Percentiles rank a stretch among this genome's conserved stretches.
Evolutionary conservation across 2,888 invertebrate genomes (phyloP).

Genomic region (Lochmaea crataegi): DNA sequence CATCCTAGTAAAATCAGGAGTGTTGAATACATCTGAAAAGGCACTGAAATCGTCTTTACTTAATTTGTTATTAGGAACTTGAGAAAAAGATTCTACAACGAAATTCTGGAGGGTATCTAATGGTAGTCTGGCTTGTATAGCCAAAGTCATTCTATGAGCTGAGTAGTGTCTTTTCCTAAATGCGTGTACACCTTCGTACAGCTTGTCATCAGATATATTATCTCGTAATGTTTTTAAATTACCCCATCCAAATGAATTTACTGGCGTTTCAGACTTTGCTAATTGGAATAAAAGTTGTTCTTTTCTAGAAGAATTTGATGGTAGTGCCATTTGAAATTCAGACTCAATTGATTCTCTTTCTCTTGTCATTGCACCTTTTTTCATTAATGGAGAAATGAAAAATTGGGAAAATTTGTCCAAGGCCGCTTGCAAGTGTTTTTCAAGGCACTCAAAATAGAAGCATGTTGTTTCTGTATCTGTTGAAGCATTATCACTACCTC

Average conservation of each 20-base stretch:
- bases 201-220: slow-evolving; percentile 73
- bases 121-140: slow-evolving; percentile 79
- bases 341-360: slow-evolving; percentile 91
- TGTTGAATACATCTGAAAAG: slow-evolving; percentile 71
- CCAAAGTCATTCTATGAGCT: slow-evolving; percentile 88
- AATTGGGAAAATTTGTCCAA: slow-evolving; percentile 91
- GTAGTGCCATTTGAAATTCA: slow-evolving; percentile 85
- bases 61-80: slow-evolving; percentile 75
- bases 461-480: slow-evolving; percentile 90
- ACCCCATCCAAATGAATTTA: slow-evolving; percentile 88
- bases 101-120: slow-evolving; percentile 74
- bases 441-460: slow-evolving; percentile 90
- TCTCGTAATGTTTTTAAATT: slow-evolving; percentile 80
- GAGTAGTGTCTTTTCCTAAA: slow-evolving; percentile 85
- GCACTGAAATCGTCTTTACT: slow-evolving; percentile 72
- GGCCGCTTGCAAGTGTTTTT: slow-evolving; percentile 79
- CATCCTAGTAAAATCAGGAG: slow-evolving; percentile 73
- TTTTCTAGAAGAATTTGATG: slow-evolving; percentile 79
- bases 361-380: slow-evolving; percentile 84
- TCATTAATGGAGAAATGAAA: slow-evolving; percentile 88
- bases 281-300: slow-evolving; percentile 81
- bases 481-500: slow-evolving; percentile 87
- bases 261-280: slow-evolving; percentile 78
- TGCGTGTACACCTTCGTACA: slow-evolving; percentile 78
- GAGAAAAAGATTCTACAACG: slow-evolving; percentile 74